Evolutionary conservation across 2,888 invertebrate genomes (phyloP).

Genomic region (Venusia cambrica): DNA sequence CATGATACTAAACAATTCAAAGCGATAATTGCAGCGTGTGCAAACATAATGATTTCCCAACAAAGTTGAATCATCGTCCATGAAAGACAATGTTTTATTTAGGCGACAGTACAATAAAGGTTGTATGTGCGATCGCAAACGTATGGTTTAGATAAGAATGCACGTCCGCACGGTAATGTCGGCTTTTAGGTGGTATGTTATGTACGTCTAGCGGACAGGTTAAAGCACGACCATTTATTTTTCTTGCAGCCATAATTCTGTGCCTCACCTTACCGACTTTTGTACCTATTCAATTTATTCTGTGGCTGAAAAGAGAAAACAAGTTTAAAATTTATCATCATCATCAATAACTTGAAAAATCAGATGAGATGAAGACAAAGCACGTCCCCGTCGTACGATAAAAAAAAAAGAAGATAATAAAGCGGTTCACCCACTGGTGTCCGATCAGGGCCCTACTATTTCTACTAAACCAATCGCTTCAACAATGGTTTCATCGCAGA

Average conservation of each 20-base stretch:
- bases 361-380: too few species aligned
- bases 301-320: too few species aligned
- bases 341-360: too few species aligned
- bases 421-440: too few species aligned
- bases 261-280: too few species aligned
- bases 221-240: conserved; percentile 5
- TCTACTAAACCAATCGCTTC: too few species aligned
- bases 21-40: conserved; percentile 24
- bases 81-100: conserved; percentile 28
- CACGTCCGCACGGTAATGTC: conserved; percentile 51
- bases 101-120: conserved; percentile 48
- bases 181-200: conserved; percentile 37
- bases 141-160: conserved; percentile 56
- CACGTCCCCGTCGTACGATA: too few species aligned
- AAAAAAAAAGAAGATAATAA: too few species aligned
- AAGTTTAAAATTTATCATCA: too few species aligned
- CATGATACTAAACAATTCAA: conserved; percentile 25
- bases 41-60: conserved; percentile 23
- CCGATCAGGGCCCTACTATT: too few species aligned
- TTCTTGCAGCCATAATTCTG: background rate
- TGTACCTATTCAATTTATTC: too few species aligned
- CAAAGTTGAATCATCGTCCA: conserved; percentile 26
- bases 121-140: conserved; percentile 49
- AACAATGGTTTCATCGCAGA: background rate
- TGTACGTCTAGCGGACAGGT: conserved; percentile 7